These are phyloP conservation scores for Boulengeromyrus knoepffleri DNA, from an alignment of 2,113 vertebrate genomes.

Conservation along the genomic window DNA sequence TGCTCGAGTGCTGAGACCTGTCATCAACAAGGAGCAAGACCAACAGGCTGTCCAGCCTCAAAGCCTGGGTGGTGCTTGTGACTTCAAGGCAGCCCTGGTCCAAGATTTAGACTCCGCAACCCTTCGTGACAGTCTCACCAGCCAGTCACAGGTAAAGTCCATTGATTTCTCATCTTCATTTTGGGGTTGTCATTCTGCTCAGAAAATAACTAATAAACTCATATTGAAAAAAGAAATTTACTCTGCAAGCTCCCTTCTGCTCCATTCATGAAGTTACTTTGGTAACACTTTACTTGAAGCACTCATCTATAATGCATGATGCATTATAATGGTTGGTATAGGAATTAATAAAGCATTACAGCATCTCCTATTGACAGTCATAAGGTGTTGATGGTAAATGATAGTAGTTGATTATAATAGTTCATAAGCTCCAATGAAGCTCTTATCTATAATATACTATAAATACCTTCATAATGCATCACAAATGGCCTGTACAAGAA, in stretches of 20 bases:
- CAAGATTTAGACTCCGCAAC: slow-evolving; percentile 63
- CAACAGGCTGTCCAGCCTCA: slow-evolving; percentile 51
- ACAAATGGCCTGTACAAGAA: not conserved
- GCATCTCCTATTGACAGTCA: not conserved
- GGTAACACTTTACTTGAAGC: not conserved
- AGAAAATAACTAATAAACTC: not conserved
- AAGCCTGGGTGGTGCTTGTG: slow-evolving; percentile 63
- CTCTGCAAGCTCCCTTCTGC: not conserved
- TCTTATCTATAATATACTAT: not conserved
- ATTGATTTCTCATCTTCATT: not conserved
- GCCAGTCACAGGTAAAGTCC: slow-evolving; percentile 10
- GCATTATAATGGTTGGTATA: not conserved
- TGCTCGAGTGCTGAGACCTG: slow-evolving; percentile 66
- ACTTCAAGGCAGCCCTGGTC: slow-evolving; percentile 62
- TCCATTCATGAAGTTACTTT: not conserved
- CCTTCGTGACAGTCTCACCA: slow-evolving; percentile 34
- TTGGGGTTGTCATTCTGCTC: not conserved
- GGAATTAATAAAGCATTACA: not conserved
- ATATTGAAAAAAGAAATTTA: not conserved
- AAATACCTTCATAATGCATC: not conserved
- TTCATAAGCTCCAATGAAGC: not conserved
- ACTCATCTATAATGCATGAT: not conserved
- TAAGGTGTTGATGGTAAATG: not conserved
- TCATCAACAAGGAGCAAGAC: slow-evolving; percentile 70
- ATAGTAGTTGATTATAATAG: not conserved